A percentile compares a stretch with the other conserved stretches of the same genome.
phyloP scores from a whole-genome alignment of 2,113 vertebrate genomes.

The Myiopsitta monachus region DNA sequence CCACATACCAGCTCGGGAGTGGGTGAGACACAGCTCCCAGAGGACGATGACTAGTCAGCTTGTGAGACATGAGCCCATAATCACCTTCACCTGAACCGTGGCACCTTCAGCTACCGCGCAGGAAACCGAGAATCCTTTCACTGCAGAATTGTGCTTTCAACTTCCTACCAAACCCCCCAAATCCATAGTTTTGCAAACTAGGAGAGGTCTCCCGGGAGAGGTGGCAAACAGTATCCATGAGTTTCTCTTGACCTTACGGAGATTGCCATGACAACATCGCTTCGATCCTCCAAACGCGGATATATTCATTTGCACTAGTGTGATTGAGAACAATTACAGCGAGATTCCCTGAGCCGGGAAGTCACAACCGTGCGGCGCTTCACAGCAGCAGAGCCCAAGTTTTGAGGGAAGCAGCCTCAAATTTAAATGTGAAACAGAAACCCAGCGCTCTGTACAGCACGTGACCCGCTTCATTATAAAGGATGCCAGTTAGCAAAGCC shows the following conservation, averaged over 20 bases:
- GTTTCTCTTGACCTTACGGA: conserved; percentile 50
- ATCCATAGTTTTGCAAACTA: background rate
- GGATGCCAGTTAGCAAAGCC: conserved; percentile 65
- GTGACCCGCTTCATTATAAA: conserved; percentile 59
- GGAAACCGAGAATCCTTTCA: background rate
- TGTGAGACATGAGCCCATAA: accelerated
- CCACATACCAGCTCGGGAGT: accelerated
- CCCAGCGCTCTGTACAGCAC: conserved; percentile 13
- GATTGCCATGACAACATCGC: conserved; percentile 61
- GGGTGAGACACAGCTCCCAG: background rate
- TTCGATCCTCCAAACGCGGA: conserved; percentile 37
- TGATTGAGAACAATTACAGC: conserved; percentile 58
- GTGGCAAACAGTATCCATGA: background rate
- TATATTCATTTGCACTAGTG: conserved; percentile 45
- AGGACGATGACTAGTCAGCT: accelerated
- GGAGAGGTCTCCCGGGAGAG: conserved; percentile 8
- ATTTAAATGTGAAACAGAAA: conserved; percentile 52
- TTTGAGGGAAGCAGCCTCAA: conserved; percentile 37
- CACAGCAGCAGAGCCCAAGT: background rate
- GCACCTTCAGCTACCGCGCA: background rate
- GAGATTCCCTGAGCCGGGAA: conserved; percentile 19
- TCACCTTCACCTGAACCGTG: accelerated
- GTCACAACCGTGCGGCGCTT: background rate
- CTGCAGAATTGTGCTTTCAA: accelerated
- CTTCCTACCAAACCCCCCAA: background rate